phyloP scores from a whole-genome alignment of 2,113 vertebrate genomes.

The Sprattus sprattus region DNA sequence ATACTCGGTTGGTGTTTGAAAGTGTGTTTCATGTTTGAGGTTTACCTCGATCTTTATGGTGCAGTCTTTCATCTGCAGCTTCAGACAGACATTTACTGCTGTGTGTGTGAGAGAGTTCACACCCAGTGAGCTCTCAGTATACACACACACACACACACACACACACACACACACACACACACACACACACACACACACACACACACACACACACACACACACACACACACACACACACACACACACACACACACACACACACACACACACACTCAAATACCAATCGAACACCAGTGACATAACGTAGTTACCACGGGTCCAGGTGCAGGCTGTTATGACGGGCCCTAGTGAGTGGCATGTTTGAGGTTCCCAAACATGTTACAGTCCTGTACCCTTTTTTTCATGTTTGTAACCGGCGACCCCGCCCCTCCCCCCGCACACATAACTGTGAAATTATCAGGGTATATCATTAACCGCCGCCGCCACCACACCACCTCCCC shows the following conservation, averaged over 20 bases:
- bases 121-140: not conserved
- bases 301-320: too few species aligned
- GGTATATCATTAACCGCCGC: too few species aligned
- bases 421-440: too few species aligned
- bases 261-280: not conserved
- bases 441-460: too few species aligned
- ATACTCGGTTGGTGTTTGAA: not conserved
- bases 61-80: not conserved
- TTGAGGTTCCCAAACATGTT: too few species aligned
- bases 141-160: slow-evolving; percentile 19
- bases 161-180: slow-evolving; percentile 18
- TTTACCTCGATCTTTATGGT: slow-evolving; percentile 4
- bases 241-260: not conserved
- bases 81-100: not conserved
- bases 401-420: too few species aligned
- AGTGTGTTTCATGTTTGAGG: slow-evolving; percentile 10
- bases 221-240: not conserved
- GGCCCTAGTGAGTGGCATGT: too few species aligned
- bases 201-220: not conserved
- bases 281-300: too few species aligned
- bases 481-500: too few species aligned
- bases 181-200: not conserved
- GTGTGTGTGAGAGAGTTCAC: slow-evolving; percentile 3
- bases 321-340: too few species aligned
- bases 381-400: too few species aligned